Evolutionary conservation across 2,888 invertebrate genomes (phyloP), one percentile per base, ranked within the genome.

Genomic region (Strigamia transsilvanica): DNA sequence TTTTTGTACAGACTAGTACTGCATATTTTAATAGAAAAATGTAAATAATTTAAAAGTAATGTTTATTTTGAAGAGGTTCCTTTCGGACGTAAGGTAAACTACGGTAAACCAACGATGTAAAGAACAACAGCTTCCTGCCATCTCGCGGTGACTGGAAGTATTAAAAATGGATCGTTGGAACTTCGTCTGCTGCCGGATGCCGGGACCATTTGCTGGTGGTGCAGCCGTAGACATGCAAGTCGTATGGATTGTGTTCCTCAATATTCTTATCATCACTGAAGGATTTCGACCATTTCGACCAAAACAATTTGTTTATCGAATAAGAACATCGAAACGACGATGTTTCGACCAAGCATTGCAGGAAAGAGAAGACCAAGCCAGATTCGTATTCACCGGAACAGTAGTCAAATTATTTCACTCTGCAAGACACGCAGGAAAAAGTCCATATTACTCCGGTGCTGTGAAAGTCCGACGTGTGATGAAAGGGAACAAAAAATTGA

Each of bases 331-430:
- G 4, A 73, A 73, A 73, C 12, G 73, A 32, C 27, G 73, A 73
- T 73, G 73, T 73, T 73, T 15, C 73, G 73, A 73, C 4, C 73
- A 73, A 73, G 73, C 73, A 73, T 32, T 83, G 27, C 80, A 82
- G 73, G 73, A 84, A 9, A 80, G 87, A 32, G 86, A 86, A 51
- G 85, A 86, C 66, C 81, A 84, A 32, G 87, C 87, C 6, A 84
- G 85, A 27, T 85, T 87, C n/a, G 86, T 88, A 1, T 85, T 88
- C 79, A 87, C 87, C 0, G 88, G 88, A n/a, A 88, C 88, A 0
- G 87, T 88, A 7, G 85, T 86, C 51, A 85, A 85, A 51, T 79
- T 88, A 38, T 87, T 86, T 83, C 82, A 38, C 41, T 23, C 41
- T 23, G 23, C 41, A n/a, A n/a, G 78, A 80, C 38, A 32, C n/a